Conservation (phyloP, 2,797 vertebrate species). For the Mus spretus region DNA sequence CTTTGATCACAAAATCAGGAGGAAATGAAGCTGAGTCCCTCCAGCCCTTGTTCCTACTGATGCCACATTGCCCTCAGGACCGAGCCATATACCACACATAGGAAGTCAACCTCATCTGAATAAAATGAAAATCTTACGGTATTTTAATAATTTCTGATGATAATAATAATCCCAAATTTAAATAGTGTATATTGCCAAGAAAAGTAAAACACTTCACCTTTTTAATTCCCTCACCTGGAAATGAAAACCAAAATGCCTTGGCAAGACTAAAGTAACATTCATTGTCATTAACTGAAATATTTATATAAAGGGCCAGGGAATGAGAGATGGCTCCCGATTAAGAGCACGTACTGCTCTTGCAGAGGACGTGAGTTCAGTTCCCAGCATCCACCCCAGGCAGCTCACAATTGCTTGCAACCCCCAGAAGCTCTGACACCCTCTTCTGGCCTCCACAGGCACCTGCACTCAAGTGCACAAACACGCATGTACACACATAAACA, state of each 20-base stretch:
- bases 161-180: conserved; percentile 66
- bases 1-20: conserved; percentile 49
- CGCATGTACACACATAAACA: not conserved
- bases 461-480: not conserved
- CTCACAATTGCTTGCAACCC: not conserved
- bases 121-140: conserved; percentile 86
- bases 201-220: conserved; percentile 62
- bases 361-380: not conserved
- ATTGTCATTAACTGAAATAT: conserved; percentile 60
- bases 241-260: conserved; percentile 50
- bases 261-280: conserved; percentile 54
- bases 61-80: conserved; percentile 9
- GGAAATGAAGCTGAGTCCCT: conserved; percentile 67
- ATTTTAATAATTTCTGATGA: conserved; percentile 82
- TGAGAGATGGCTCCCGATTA: not conserved
- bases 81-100: not conserved
- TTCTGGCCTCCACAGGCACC: not conserved
- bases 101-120: conserved; percentile 85
- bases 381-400: not conserved
- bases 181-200: conserved; percentile 51
- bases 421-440: not conserved
- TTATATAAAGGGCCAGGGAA: conserved; percentile 7
- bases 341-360: not conserved
- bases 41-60: conserved; percentile 26
- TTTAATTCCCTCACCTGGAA: conserved; percentile 75